phyloP scores from a whole-genome alignment of 2,797 vertebrate genomes.

The Pogoniulus pusillus region DNA sequence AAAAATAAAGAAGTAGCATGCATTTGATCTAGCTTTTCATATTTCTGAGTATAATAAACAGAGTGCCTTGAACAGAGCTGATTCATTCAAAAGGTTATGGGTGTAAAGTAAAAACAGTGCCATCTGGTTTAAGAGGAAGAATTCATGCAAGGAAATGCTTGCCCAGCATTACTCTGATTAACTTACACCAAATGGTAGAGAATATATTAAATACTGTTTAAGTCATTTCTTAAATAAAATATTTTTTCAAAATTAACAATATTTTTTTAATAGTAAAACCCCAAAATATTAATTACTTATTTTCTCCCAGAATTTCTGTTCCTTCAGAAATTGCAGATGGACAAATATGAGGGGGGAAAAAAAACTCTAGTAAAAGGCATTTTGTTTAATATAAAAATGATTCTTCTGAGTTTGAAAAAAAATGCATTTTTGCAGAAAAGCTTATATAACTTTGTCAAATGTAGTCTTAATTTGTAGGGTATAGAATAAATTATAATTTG shows the following conservation, averaged over 20 bases:
- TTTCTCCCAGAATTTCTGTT: neutral
- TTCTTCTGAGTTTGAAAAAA: neutral
- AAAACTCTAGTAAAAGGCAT: neutral
- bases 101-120: slow-evolving; percentile 4
- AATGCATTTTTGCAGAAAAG: neutral
- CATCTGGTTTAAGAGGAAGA: slow-evolving; percentile 29
- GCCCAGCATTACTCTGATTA: neutral
- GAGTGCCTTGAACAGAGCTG: neutral
- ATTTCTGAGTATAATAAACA: neutral
- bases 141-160: neutral
- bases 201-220: neutral
- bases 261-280: neutral
- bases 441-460: neutral
- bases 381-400: neutral
- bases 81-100: neutral
- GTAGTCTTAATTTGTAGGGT: neutral
- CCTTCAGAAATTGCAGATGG: neutral
- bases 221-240: neutral
- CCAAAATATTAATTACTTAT: neutral
- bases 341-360: neutral
- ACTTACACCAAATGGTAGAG: neutral
- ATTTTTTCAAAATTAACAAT: neutral
- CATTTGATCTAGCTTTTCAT: slow-evolving; percentile 54
- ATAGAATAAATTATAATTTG: neutral
- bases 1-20: slow-evolving; percentile 5